phyloP scores from a whole-genome alignment of 2,797 vertebrate species.

The Poeciliopsis gracilis region DNA sequence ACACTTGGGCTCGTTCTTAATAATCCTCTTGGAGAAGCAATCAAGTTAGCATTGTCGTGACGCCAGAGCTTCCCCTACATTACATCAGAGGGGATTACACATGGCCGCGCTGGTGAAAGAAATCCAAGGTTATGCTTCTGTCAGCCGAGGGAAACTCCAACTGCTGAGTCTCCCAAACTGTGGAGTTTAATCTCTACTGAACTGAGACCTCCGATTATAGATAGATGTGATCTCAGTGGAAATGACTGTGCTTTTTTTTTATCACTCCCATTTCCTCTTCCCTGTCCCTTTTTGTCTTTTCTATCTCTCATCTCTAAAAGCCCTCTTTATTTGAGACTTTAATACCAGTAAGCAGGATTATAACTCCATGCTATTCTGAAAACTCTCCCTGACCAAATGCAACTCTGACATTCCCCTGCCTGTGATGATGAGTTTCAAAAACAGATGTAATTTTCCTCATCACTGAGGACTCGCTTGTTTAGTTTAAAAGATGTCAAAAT shows the following conservation, averaged over 20 bases:
- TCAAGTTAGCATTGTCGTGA: constrained; percentile 65
- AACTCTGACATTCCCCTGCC: constrained; percentile 9
- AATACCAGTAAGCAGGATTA: constrained; percentile 72
- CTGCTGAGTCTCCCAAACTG: constrained; percentile 22
- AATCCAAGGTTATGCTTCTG: constrained; percentile 50
- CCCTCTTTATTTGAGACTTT: constrained; percentile 47
- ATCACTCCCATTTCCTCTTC: constrained; percentile 10
- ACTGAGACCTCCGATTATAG: constrained; percentile 19
- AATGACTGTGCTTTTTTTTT: constrained; percentile 35
- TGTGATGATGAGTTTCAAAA: constrained; percentile 20
- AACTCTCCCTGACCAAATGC: constrained; percentile 16
- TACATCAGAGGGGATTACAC: constrained; percentile 70
- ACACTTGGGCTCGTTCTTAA: constrained; percentile 51
- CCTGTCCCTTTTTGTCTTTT: constrained; percentile 11
- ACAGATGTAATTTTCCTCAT: constrained; percentile 19
- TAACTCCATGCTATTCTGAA: constrained; percentile 49
- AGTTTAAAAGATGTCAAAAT: background rate
- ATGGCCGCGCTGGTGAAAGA: constrained; percentile 43
- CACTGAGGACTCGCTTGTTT: background rate
- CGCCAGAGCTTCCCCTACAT: constrained; percentile 52
- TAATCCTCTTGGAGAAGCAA: constrained; percentile 72
- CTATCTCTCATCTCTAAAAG: constrained; percentile 25
- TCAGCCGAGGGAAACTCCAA: constrained; percentile 51
- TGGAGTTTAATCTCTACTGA: constrained; percentile 21
- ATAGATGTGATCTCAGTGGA: constrained; percentile 41